Evolutionary conservation across 2,113 vertebrate genomes (phyloP), one percentile per base, ranked within the genome.

Genomic region (Malurus elegans): DNA sequence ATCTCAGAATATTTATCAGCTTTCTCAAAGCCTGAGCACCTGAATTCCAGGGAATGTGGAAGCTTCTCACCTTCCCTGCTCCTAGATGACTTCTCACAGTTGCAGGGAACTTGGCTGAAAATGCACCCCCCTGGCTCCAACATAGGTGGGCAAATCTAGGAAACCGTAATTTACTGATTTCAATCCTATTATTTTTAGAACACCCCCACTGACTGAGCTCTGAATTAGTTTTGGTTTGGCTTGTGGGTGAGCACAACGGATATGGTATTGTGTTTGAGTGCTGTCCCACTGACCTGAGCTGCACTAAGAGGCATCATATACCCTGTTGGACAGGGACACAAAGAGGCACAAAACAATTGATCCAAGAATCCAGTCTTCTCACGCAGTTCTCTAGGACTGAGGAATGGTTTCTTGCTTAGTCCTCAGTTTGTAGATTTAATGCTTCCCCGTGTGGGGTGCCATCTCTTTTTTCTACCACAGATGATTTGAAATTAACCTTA

Each of bases 121-220:
- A 93, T 32, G 51, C 14, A 26, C 7, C 4, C 38, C 10, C 3
- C 17, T 51, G 34, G 4, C 70, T 81, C 31, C 0, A 0, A 85
- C n/a, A 81, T 8, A 40, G 69, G 50, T 1, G 0, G 42, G 29
- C 23, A 28, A 82, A 90, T 24, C 28, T 31, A 65, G 53, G 42
- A 75, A 92, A 82, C 45, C 48, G 45, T n/a, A 16, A 50, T 57
- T 90, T 70, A 57, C 29, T 71, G 42, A 17, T 88, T 93, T 92
- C 67, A 78, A 32, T 71, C 15, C 48, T 79, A 21, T 72, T 88
- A 66, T 74, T 93, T 95, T 89, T 75, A 94, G 81, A 69, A 83
- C 84, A 76, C 18, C 54, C 60, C 74, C 58, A 58, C 4, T 54
- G 58, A 57, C 29, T 65, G 42, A 75, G 26, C 34, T 65, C 50